Evolutionary conservation across 2,797 vertebrate species (phyloP).

Genomic region (Vespertilio murinus): DNA sequence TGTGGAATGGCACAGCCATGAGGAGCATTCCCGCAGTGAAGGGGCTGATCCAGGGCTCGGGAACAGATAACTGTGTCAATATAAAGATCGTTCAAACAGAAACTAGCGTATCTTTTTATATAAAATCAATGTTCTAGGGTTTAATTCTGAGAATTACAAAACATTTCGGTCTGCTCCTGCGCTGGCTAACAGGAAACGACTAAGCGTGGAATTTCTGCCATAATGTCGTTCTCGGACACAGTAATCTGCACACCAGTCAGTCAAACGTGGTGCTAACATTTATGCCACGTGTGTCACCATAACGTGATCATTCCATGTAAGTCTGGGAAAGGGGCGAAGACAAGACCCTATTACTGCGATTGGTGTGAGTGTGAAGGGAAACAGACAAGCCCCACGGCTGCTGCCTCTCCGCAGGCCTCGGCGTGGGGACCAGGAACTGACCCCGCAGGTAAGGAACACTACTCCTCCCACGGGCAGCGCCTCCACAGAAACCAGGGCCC

Average conservation of each 20-base stretch:
- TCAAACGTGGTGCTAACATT: constrained; percentile 73
- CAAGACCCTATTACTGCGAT: constrained; percentile 59
- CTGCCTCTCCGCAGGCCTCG: neutral
- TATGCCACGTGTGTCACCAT: constrained; percentile 72
- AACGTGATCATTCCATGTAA: constrained; percentile 68
- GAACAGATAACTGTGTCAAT: constrained; percentile 34
- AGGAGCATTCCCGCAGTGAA: constrained; percentile 26
- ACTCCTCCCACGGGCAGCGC: neutral
- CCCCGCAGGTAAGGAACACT: neutral
- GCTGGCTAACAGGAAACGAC: constrained; percentile 74
- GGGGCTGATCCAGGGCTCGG: constrained; percentile 65
- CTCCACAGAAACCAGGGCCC: neutral
- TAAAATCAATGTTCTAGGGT: constrained; percentile 72
- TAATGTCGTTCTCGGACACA: constrained; percentile 76
- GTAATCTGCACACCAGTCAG: constrained; percentile 73
- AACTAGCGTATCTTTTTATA: constrained; percentile 78
- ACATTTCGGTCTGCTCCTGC: constrained; percentile 68
- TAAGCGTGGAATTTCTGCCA: constrained; percentile 72
- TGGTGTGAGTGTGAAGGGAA: constrained; percentile 40
- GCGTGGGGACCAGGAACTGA: neutral
- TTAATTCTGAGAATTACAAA: constrained; percentile 79
- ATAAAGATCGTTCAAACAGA: constrained; percentile 68
- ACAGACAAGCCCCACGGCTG: neutral
- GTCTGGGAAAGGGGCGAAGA: constrained; percentile 64
- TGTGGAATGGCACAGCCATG: too few relatives aligned